These are phyloP conservation scores for Sminthopsis crassicaudata DNA, from an alignment of 2,113 vertebrate species.

Conservation along the genomic window DNA sequence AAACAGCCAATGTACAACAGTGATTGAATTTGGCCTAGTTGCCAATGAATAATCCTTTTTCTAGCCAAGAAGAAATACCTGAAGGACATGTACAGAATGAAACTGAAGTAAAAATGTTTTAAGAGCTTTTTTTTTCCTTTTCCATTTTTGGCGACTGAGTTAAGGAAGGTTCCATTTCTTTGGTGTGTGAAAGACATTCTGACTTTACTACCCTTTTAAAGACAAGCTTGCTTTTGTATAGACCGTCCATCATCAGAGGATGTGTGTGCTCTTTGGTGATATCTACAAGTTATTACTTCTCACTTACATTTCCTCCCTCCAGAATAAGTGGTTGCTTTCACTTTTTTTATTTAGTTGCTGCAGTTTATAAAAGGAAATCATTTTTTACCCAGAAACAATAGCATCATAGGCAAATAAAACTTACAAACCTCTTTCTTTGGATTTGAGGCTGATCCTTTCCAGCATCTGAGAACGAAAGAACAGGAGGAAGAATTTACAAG, in stretches of 20 bases:
- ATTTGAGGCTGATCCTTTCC: slow-evolving; percentile 90
- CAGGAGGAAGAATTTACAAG: slow-evolving; percentile 92
- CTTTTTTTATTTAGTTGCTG: not conserved
- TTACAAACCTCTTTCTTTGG: slow-evolving; percentile 69
- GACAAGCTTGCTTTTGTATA: slow-evolving; percentile 1
- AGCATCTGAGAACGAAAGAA: slow-evolving; percentile 92
- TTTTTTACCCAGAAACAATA: slow-evolving; percentile 73
- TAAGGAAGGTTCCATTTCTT: slow-evolving; percentile 25
- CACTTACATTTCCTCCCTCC: not conserved
- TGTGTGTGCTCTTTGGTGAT: not conserved
- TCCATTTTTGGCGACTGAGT: slow-evolving; percentile 35
- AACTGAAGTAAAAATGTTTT: slow-evolving; percentile 31
- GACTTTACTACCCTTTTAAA: slow-evolving; percentile 35
- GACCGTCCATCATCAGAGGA: not conserved
- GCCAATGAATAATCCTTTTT: slow-evolving; percentile 8
- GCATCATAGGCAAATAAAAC: slow-evolving; percentile 74
- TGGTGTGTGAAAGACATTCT: slow-evolving; percentile 16
- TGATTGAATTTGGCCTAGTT: slow-evolving; percentile 45
- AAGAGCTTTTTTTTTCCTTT: slow-evolving; percentile 45
- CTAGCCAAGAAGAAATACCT: slow-evolving; percentile 28
- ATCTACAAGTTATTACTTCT: not conserved
- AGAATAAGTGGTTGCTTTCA: slow-evolving; percentile 26
- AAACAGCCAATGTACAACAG: not conserved
- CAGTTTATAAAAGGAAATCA: slow-evolving; percentile 49
- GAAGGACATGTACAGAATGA: slow-evolving; percentile 22